These are phyloP conservation scores for Malurus cyaneus DNA, from an alignment of 2,113 vertebrate species.

Conservation along the genomic window DNA sequence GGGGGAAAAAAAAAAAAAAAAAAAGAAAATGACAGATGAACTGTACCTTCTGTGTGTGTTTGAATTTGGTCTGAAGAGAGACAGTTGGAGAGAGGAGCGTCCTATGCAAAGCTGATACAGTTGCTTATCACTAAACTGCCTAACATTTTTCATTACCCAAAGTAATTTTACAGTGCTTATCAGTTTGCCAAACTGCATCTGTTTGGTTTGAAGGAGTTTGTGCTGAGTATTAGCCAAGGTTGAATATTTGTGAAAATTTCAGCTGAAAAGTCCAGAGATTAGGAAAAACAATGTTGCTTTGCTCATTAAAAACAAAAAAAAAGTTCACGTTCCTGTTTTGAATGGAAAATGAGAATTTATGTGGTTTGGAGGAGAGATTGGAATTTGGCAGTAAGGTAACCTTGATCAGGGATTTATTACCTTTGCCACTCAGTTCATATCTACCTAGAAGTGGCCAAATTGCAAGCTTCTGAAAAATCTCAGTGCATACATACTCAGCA, in stretches of 20 bases:
- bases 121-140: conserved; percentile 17
- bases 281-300: conserved; percentile 45
- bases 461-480: background rate
- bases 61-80: conserved; percentile 21
- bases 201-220: conserved; percentile 38
- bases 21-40: background rate
- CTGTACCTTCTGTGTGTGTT: conserved; percentile 8
- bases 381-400: conserved; percentile 31
- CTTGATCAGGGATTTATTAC: conserved; percentile 11
- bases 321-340: background rate
- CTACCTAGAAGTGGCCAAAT: conserved; percentile 11
- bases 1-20: background rate
- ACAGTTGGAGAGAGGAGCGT: background rate
- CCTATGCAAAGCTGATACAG: conserved; percentile 20
- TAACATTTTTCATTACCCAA: conserved; percentile 27
- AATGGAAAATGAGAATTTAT: background rate
- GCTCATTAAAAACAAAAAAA: background rate
- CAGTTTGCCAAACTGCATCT: conserved; percentile 41
- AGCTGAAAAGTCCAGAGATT: conserved; percentile 33
- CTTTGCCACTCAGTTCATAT: background rate
- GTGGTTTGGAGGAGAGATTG: background rate
- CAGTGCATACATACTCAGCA: background rate
- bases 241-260: conserved; percentile 44
- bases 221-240: conserved; percentile 29
- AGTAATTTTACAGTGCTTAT: conserved; percentile 27